Conservation (phyloP, 2,888 invertebrate genomes). For the Neoitamus cyanurus region DNA sequence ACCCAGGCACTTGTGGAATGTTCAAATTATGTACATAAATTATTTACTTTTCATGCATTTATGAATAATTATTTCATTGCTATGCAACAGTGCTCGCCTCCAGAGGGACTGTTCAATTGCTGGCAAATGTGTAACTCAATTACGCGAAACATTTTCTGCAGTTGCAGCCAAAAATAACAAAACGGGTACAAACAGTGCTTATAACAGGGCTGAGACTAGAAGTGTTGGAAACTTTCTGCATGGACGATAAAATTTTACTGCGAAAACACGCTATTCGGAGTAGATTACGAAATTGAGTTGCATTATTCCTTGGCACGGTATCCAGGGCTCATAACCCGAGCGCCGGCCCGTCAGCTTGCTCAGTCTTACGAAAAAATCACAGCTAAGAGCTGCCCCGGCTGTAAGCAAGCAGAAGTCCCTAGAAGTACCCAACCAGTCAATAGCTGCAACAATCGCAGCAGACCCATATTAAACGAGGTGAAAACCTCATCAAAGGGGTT, state of each 20-base stretch:
- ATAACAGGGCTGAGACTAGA: neutral
- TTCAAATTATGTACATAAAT: constrained; percentile 11
- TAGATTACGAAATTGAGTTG: constrained; percentile 24
- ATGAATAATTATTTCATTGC: constrained; percentile 17
- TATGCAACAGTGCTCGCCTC: neutral
- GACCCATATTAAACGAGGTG: constrained; percentile 16
- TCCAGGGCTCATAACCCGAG: neutral
- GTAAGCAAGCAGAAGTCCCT: neutral
- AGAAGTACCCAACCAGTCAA: neutral
- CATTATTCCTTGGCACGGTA: constrained; percentile 9
- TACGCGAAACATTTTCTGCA: constrained; percentile 1
- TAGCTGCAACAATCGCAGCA: neutral
- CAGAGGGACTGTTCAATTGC: neutral
- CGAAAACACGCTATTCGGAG: neutral
- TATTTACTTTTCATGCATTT: constrained; percentile 7
- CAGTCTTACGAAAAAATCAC: constrained; percentile 19
- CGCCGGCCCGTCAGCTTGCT: neutral
- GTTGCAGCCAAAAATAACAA: constrained; percentile 11
- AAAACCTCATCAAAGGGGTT: constrained; percentile 1
- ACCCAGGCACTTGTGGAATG: neutral
- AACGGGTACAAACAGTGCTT: neutral
- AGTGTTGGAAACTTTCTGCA: neutral
- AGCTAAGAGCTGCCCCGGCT: neutral
- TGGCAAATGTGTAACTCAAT: neutral
- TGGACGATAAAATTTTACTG: neutral